Base-by-base conservation (phyloP, 2,888 invertebrate genomes). In the Taphrorychus bicolor region DNA sequence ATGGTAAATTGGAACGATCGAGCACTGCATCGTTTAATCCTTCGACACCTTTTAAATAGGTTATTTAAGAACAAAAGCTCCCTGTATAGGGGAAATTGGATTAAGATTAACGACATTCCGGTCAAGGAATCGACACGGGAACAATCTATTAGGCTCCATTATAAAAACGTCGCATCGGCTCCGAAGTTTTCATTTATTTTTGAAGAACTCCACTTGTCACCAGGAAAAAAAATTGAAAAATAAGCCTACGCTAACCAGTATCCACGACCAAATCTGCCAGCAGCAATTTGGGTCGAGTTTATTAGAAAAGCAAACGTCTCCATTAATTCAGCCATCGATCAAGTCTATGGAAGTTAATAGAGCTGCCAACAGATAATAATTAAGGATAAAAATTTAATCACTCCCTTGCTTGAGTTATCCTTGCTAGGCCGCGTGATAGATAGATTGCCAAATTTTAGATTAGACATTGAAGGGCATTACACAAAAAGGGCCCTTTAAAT, bases 71-170 rank as follows among this genome's bases (percentile, higher is more conserved):
- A 61, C 53, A 61, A 61, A 54, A 24, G 1, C 14, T 17, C 24
- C 22, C n/a, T 23, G 4, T 18, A 9, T 14, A 16, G 14, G 21
- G 53, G 24, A 52, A 60, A 60, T 52, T 41, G 52, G 61, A 61
- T 61, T 61, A 61, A 49, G 45, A 54, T 61, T 61, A 61, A 61
- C 51, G 45, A n/a, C 41, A 45, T 53, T 61, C 53, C 53, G 42
- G 61, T 53, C 61, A 61, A 61, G 54, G 54, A 18, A 54, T 61
- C 57, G 42, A 56, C 56, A 40, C 11, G 11, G 23, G 40, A 24
- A 40, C 18, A 40, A 40, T 56, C 24, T 40, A 56, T 56, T 56
- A 17, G 40, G 17, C 40, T 56, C 21, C 1, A 51, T 51, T 14
- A 45, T 45, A 45, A 45, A 45, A 45, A 45, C 17, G 2, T 32